Base-by-base conservation (phyloP, 2,888 invertebrate species). In the Spodoptera exigua region DNA sequence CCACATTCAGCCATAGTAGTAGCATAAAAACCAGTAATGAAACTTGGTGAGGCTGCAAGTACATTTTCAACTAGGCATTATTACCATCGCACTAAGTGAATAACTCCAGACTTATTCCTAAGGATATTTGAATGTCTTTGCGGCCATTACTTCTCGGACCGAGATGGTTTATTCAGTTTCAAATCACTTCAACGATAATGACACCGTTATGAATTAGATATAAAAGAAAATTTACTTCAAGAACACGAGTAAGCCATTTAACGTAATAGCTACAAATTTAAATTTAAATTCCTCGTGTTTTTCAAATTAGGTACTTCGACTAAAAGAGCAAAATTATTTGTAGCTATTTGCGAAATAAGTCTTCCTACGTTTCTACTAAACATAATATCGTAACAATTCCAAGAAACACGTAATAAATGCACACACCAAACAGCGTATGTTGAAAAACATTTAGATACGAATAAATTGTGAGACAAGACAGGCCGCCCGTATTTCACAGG, bases 1-100 rank as follows among this genome's bases (percentile, higher is more conserved):
- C 70, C 67, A 67, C 46, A 27, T 27, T 27, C 9, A 74, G 71
- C 78, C 78, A 74, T 55, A 63, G 55, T 55, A 63, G 55, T 72
- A 72, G 67, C 70, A 66, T 67, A 66, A 78, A 81, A 80, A 66
- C 69, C 48, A 52, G 67, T 71, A 74, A 69, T 70, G 64, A 74
- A 76, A 80, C 68, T 78, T 74, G 66, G 78, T 79, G 78, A 74
- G 69, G 71, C 67, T 62, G 64, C 64, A 68, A 70, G 59, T 70
- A 61, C 61, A 76, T 74, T 74, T 71, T 76, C 60, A 72, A 72
- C 70, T 62, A 76, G 51, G n/a, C 46, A 11, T 55, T 74, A 55
- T 69, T 74, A 74, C 40, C 68, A 74, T 36, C 27, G 16, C 35
- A 47, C 61, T 69, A 44, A 69, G 51, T 61, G 70, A 69, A 69